phyloP scores from a whole-genome alignment of 2,113 vertebrate species.

The Oncorhynchus gorbuscha region DNA sequence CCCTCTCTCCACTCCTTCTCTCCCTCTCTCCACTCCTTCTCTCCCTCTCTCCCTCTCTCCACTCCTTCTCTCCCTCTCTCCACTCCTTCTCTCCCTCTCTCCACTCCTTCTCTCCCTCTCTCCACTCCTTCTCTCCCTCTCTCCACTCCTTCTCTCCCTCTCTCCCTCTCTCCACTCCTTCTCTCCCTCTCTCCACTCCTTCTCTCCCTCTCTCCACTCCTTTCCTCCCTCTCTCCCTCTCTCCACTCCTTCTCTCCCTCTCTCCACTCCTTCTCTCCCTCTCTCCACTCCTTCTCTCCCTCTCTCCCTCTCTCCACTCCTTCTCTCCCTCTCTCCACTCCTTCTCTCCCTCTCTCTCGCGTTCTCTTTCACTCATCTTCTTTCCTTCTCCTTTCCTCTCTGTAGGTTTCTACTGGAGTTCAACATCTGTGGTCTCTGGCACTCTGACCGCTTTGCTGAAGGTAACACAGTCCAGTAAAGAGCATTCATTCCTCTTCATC shows the following conservation, averaged over 20 bases:
- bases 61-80: too few species aligned
- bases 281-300: slow-evolving; percentile 20
- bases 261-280: not conserved
- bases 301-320: not conserved
- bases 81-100: too few species aligned
- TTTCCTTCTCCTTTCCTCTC: slow-evolving; percentile 49
- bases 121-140: too few species aligned
- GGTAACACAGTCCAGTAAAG: slow-evolving; percentile 66
- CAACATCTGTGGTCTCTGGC: slow-evolving; percentile 83
- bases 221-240: not conserved
- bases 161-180: not conserved
- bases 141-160: too few species aligned
- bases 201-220: not conserved
- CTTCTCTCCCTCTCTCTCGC: not conserved
- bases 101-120: too few species aligned
- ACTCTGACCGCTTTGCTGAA: slow-evolving; percentile 76
- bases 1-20: too few species aligned
- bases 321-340: not conserved
- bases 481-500: not conserved
- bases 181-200: too few species aligned
- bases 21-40: too few species aligned
- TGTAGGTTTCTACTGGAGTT: slow-evolving; percentile 90
- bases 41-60: too few species aligned
- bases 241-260: slow-evolving; percentile 6
- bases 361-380: not conserved